Evolutionary conservation across 2,113 vertebrate species (phyloP), one percentile per base, ranked within the genome.

Genomic region (Ailuropoda melanoleuca): DNA sequence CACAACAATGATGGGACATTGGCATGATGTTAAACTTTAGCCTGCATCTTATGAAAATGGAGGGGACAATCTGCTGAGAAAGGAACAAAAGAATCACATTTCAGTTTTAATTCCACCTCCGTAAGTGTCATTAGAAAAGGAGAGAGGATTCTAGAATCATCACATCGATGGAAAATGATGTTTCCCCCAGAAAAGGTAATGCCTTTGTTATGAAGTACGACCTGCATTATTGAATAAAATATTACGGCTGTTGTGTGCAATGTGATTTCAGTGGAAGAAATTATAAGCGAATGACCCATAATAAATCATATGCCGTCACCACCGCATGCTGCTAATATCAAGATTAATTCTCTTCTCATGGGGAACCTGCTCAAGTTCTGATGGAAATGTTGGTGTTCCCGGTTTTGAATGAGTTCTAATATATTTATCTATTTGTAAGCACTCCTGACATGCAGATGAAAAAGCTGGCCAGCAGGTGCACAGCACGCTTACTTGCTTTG

Each of bases 321-420:
- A 68, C 83, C 9, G 78, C 86, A 78, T 21, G 10, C 93, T 68
- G 86, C 97, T 98, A 93, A 97, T 93, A 95, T 90, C 66, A 90
- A 98, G 97, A 98, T 96, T 96, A 96, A 98, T 98, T 97, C 93
- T 96, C 64, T 39, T 23, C 86, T 96, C 97, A 74, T 83, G 97
- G 90, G 88, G 93, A 98, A 97, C 95, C 95, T 77, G 58, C 98
- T 97, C 90, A 60, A 82, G 64, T 72, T 82, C 43, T 31, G 96
- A 78, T 50, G 89, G 68, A 56, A 96, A 64, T 6, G 43, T 24
- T 97, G 94, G 83, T 95, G 96, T 92, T 84, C 82, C 93, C 55
- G 72, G 17, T 53, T 86, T 50, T 10, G 53, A 92, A 90, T 97
- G 62, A 96, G 92, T 96, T 98, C 97, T 96, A 93, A 93, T 88